Evolutionary conservation across 2,113 vertebrate genomes (phyloP).

Genomic region (Pipra filicauda): DNA sequence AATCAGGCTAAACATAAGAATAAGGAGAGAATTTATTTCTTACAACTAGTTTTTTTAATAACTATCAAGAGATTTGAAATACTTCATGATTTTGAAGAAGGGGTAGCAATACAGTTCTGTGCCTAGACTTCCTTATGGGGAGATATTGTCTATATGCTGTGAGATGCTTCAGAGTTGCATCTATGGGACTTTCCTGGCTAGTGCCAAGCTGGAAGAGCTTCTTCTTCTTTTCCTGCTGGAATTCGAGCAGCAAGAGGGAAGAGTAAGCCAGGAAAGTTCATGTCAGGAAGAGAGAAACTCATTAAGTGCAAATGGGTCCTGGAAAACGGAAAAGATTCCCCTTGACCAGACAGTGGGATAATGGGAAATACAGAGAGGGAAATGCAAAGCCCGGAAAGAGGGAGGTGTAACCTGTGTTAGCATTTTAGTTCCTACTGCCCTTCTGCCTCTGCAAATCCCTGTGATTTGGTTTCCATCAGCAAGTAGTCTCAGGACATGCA

Average conservation of each 20-base stretch:
- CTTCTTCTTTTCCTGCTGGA: background rate
- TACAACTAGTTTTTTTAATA: background rate
- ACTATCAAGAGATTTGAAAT: background rate
- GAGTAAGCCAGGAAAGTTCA: background rate
- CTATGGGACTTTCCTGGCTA: background rate
- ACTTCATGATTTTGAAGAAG: background rate
- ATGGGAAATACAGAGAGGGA: background rate
- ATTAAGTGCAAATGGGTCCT: background rate
- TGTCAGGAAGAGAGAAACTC: background rate
- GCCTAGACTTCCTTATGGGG: background rate
- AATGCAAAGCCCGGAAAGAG: background rate
- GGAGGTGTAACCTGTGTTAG: background rate
- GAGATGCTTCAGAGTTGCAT: background rate
- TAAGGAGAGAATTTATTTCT: background rate
- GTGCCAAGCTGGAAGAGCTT: background rate
- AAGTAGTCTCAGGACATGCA: background rate
- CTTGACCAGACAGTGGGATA: background rate
- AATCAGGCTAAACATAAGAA: background rate
- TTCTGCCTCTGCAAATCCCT: background rate
- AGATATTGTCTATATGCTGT: background rate
- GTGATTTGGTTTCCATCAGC: rapidly evolving
- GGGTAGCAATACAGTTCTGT: background rate
- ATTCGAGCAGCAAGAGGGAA: rapidly evolving
- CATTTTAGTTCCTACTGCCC: background rate
- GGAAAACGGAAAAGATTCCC: background rate